These are phyloP conservation scores for Drosophila kokeensis DNA, from an alignment of 2,888 invertebrate species.

Conservation along the genomic window DNA sequence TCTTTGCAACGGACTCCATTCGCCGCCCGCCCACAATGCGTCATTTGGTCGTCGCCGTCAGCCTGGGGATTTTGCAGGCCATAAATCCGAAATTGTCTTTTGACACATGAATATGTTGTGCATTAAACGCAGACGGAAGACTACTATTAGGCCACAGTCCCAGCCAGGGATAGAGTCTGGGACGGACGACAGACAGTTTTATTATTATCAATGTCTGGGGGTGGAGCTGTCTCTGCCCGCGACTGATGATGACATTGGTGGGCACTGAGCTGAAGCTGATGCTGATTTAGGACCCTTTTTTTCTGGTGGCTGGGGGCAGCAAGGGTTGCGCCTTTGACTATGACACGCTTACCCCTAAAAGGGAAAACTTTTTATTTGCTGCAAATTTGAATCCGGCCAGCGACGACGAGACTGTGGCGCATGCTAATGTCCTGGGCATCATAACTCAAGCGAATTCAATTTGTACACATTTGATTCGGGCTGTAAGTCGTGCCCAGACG, in stretches of 20 bases:
- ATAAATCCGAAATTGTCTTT: conserved; percentile 82
- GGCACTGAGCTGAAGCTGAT: conserved; percentile 64
- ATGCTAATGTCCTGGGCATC: conserved; percentile 46
- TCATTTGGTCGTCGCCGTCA: conserved; percentile 51
- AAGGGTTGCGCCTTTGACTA: conserved; percentile 43
- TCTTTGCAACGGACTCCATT: conserved; percentile 30
- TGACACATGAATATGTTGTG: conserved; percentile 83
- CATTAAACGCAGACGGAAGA: conserved; percentile 71
- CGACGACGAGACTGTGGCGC: background rate
- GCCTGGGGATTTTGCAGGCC: conserved; percentile 72
- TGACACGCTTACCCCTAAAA: conserved; percentile 1
- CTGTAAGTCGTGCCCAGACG: conserved; percentile 26
- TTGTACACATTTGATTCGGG: conserved; percentile 42
- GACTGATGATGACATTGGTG: conserved; percentile 74
- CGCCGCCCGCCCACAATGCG: conserved; percentile 60
- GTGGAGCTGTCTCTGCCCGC: conserved; percentile 29
- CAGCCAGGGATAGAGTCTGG: conserved; percentile 10
- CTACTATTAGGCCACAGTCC: conserved; percentile 50
- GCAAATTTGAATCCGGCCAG: conserved; percentile 48
- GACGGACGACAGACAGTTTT: conserved; percentile 58
- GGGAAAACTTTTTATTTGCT: conserved; percentile 48
- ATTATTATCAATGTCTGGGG: conserved; percentile 71
- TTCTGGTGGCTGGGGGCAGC: conserved; percentile 12
- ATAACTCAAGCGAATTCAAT: conserved; percentile 68
- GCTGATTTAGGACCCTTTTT: conserved; percentile 50